These are phyloP conservation scores for Metridium senile DNA, from an alignment of 92 coral and sea anemone species.

Conservation along the genomic window DNA sequence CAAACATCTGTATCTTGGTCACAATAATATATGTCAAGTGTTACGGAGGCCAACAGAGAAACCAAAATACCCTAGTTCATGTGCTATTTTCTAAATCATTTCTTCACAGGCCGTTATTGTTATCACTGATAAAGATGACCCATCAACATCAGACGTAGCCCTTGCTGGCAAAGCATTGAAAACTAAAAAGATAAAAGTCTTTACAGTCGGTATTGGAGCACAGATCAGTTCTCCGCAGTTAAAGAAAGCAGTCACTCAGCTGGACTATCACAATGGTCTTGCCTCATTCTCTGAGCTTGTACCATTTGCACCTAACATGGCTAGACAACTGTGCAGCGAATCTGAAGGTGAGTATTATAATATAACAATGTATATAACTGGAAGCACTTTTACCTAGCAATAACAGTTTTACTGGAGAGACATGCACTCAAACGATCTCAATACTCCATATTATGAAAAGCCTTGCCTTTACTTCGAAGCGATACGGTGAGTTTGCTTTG, in stretches of 20 bases:
- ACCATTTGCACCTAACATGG: slow-evolving; percentile 42
- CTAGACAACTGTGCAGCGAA: slow-evolving; percentile 63
- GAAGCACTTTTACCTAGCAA: no score
- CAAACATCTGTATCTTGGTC: no score
- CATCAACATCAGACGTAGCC: slow-evolving; percentile 36
- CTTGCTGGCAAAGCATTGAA: slow-evolving; percentile 57
- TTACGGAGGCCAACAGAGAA: no score
- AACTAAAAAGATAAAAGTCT: slow-evolving; percentile 64
- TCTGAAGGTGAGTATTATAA: slow-evolving; percentile 49
- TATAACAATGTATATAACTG: no score
- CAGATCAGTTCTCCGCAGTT: slow-evolving; percentile 50
- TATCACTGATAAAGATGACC: slow-evolving; percentile 52
- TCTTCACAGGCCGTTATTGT: slow-evolving; percentile 51
- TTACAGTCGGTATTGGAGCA: slow-evolving; percentile 71
- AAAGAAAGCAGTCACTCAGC: slow-evolving; percentile 46
- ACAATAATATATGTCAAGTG: no score
- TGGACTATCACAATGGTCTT: slow-evolving; percentile 45
- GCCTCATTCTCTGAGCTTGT: slow-evolving; percentile 35
- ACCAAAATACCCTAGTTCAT: no score
- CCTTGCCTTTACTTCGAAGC: no score
- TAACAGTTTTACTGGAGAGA: no score
- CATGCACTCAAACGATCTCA: no score
- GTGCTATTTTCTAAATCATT: neutral
- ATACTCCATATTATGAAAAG: no score
- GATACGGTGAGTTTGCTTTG: no score